phyloP scores from a whole-genome alignment of 2,113 vertebrate genomes.

The Mustela nigripes region DNA sequence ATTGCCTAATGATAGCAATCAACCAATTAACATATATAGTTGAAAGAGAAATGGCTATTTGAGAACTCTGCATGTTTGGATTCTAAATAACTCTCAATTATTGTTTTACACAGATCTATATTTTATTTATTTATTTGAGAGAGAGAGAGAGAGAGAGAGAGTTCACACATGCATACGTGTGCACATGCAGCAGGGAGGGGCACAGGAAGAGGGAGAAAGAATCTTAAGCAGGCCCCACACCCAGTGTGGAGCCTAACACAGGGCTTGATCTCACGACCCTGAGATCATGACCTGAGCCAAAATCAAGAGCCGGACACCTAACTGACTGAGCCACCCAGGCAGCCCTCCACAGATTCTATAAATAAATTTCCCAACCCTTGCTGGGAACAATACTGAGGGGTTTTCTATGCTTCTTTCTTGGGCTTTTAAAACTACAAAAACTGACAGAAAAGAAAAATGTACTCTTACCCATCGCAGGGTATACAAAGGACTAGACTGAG shows the following conservation, averaged over 20 bases:
- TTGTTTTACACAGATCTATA: neutral
- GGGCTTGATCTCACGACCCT: neutral
- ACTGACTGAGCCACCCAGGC: neutral
- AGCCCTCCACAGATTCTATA: neutral
- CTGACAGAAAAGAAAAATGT: neutral
- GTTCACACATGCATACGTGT: neutral
- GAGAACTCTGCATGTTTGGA: neutral
- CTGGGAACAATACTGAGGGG: neutral
- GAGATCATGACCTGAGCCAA: neutral
- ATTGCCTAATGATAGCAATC: slow-evolving; percentile 51
- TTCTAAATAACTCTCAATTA: slow-evolving; percentile 40
- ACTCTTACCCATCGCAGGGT: neutral
- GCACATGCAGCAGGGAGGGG: neutral
- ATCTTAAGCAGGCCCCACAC: neutral
- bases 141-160: neutral
- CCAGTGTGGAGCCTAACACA: neutral
- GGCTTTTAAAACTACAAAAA: slow-evolving; percentile 38
- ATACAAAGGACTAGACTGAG: neutral
- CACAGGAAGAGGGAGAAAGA: neutral
- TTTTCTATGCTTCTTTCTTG: slow-evolving; percentile 23
- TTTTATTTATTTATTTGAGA: neutral
- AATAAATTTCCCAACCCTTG: neutral
- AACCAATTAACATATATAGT: slow-evolving; percentile 18
- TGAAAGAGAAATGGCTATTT: slow-evolving; percentile 32
- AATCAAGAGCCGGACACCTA: neutral